A percentile compares a stretch with the other conserved stretches of the same genome.
These are phyloP conservation scores for Callipepla californica DNA, from an alignment of 2,113 vertebrate species.

Conservation along the genomic window DNA sequence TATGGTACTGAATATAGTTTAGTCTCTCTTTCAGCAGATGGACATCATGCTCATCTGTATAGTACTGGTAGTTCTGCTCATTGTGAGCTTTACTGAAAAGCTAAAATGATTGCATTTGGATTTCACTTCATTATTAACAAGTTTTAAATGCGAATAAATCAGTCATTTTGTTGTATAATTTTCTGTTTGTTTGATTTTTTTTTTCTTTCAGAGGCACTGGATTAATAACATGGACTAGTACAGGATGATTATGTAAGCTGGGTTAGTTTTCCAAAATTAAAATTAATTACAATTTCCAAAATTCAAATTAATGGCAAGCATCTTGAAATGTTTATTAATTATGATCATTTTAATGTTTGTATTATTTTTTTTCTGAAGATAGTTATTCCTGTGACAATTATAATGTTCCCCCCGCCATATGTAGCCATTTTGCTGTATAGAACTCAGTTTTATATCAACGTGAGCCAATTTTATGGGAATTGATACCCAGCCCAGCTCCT, in stretches of 20 bases:
- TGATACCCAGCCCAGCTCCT: neutral
- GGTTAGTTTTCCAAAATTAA: slow-evolving; percentile 45
- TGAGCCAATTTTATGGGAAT: neutral
- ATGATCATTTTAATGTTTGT: slow-evolving; percentile 46
- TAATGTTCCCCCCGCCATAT: neutral
- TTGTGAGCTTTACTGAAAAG: neutral
- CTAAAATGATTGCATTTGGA: slow-evolving; percentile 15
- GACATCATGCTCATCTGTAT: neutral
- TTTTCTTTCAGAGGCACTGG: neutral
- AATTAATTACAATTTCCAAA: neutral
- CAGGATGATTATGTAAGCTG: slow-evolving; percentile 36
- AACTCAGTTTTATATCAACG: neutral
- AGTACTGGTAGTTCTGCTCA: neutral
- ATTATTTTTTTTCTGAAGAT: slow-evolving; percentile 17
- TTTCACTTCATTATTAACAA: slow-evolving; percentile 13
- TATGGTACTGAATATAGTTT: neutral
- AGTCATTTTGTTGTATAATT: neutral
- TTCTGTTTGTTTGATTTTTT: neutral
- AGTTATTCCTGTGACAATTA: slow-evolving; percentile 41
- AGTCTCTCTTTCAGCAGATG: neutral
- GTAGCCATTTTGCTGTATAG: neutral
- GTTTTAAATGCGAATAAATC: slow-evolving; percentile 5
- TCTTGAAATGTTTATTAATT: slow-evolving; percentile 73
- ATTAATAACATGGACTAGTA: neutral
- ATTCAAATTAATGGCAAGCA: slow-evolving; percentile 47